Evolutionary conservation across 2,797 vertebrate genomes (phyloP).

Genomic region (Xenops minutus): DNA sequence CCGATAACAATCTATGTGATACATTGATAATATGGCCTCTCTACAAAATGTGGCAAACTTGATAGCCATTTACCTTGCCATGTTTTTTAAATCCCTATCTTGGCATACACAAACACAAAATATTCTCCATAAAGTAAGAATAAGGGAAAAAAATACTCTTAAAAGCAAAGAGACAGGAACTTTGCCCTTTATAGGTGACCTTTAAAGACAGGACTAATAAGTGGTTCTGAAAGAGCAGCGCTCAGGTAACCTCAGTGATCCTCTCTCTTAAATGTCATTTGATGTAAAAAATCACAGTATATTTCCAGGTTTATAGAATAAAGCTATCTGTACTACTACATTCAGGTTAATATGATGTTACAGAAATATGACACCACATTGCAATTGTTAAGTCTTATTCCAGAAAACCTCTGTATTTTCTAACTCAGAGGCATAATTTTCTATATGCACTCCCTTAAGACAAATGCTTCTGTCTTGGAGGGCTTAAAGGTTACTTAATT

Average conservation of each 20-base stretch:
- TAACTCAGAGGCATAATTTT: background rate
- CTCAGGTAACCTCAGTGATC: background rate
- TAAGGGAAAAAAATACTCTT: background rate
- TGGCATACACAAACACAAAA: slow-evolving; percentile 9
- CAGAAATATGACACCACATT: background rate
- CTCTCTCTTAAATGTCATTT: slow-evolving; percentile 47
- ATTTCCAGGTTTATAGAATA: background rate
- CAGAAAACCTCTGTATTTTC: background rate
- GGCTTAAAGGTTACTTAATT: background rate
- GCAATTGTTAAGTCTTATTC: background rate
- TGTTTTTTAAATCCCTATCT: background rate
- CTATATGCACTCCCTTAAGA: background rate
- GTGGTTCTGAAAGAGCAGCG: slow-evolving; percentile 41
- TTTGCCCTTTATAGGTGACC: slow-evolving; percentile 66
- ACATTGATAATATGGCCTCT: background rate
- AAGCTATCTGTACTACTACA: background rate
- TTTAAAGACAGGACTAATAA: slow-evolving; percentile 68
- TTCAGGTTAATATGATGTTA: background rate
- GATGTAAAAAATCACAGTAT: background rate
- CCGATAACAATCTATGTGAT: background rate
- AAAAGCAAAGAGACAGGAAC: slow-evolving; percentile 57
- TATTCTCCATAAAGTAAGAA: slow-evolving; percentile 47
- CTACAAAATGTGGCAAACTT: background rate
- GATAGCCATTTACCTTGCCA: background rate
- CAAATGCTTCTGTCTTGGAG: background rate